Conservation (phyloP, 2,888 invertebrate genomes). For the Oxyteleia sp. region DNA sequence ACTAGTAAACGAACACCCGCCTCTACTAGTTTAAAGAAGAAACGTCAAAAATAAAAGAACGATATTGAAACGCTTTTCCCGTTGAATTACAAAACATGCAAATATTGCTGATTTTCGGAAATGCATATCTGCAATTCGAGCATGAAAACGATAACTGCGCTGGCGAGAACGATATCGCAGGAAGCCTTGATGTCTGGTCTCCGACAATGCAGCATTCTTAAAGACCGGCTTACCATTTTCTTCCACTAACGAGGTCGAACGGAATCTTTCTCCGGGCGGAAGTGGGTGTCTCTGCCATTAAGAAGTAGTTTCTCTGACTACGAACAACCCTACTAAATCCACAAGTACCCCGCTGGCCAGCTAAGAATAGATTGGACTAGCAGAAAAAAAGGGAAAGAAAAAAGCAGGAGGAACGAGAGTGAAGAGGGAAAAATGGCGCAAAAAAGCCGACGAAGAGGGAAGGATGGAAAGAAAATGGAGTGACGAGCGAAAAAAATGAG, state of each 20-base stretch:
- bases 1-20: no score
- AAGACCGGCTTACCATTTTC: conserved; percentile 69
- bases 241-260: conserved; percentile 69
- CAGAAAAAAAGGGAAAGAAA: conserved; percentile 36
- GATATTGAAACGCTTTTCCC: no score
- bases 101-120: conserved; percentile 43
- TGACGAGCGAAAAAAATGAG: conserved; percentile 56
- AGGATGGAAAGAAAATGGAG: conserved; percentile 38
- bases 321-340: conserved; percentile 75
- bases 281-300: conserved; percentile 73
- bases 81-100: conserved; percentile 34
- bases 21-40: no score
- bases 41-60: no score
- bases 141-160: conserved; percentile 53
- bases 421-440: conserved; percentile 21
- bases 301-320: conserved; percentile 73
- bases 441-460: conserved; percentile 5
- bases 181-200: conserved; percentile 37
- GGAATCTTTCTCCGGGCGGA: conserved; percentile 68
- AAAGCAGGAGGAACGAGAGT: conserved; percentile 20
- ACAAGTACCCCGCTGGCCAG: conserved; percentile 65
- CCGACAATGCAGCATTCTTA: conserved; percentile 62
- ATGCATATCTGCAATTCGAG: conserved; percentile 27
- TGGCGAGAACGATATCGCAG: conserved; percentile 48
- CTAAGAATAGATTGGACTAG: conserved; percentile 69